These are phyloP conservation scores for Palythoa caribaeorum DNA, from an alignment of 92 coral and sea anemone genomes.

Conservation along the genomic window DNA sequence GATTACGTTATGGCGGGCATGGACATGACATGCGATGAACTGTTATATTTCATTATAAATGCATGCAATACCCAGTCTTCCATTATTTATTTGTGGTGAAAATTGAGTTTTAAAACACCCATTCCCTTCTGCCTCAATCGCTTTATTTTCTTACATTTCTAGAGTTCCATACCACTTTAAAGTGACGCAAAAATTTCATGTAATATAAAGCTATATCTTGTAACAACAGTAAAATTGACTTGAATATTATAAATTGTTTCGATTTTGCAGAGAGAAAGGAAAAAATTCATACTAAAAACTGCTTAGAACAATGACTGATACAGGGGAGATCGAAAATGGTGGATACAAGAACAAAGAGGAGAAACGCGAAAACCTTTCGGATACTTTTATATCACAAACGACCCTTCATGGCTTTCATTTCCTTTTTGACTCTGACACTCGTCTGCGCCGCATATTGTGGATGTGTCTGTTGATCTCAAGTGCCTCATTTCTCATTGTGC, in stretches of 20 bases:
- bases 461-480: background rate
- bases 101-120: too few relatives aligned
- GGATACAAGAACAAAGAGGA: background rate
- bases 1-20: too few relatives aligned
- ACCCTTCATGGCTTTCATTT: conserved; percentile 32
- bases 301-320: background rate
- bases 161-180: too few relatives aligned
- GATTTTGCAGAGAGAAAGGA: background rate
- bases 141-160: too few relatives aligned
- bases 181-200: too few relatives aligned
- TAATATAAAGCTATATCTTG: too few relatives aligned
- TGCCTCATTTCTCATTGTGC: background rate
- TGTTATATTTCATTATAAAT: too few relatives aligned
- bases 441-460: conserved; percentile 14
- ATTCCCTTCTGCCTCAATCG: too few relatives aligned
- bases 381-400: background rate
- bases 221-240: too few relatives aligned
- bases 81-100: too few relatives aligned
- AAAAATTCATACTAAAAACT: background rate
- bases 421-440: conserved; percentile 15
- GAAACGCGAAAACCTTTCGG: background rate
- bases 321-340: background rate
- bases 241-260: background rate
- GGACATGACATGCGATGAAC: too few relatives aligned
- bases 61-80: too few relatives aligned